Base-by-base conservation (phyloP, 2,113 vertebrate genomes). In the Carassius carassius region DNA sequence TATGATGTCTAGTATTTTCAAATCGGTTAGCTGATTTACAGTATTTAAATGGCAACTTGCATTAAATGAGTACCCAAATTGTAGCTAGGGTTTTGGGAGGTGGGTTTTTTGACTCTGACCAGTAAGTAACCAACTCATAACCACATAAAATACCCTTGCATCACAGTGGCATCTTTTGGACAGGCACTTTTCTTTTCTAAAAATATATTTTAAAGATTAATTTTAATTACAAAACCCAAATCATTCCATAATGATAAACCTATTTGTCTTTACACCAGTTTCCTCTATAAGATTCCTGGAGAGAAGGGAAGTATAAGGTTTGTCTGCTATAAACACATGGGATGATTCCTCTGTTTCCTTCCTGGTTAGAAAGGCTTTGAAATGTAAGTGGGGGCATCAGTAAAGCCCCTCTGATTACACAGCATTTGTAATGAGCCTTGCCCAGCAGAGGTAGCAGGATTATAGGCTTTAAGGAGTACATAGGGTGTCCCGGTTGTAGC, bases 401-500 rank as follows among this genome's bases (percentile, higher is more conserved):
- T 84, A 86, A 79, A 44, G 86, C 70, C 47, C 67, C 62, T 35
- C 44, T 85, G 78, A 86, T 84, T 86, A 85, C 65, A 62, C 77
- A 44, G 19, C 76, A 29, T 73, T 73, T 35, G 82, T 83, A 81
- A 90, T 86, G 37, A 80, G 60, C 67, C 83, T 47, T 51, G 60
- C 44, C 58, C n/a, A 37, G 69, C 25, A 67, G 44, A 67, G 63
- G 49, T 63, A 32, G 65, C 32, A 9, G 67, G 82, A 78, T 86
- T 81, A 82, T 29, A 51, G 78, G 62, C 63, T 79, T 85, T 79
- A 49, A 17, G 54, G 69, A 70, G 60, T 81, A 85, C 82, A 63
- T 62, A 63, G 81, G 72, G 12, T 70, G 41, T 29, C 77, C 41
- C 11, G 41, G 32, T 74, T 25, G 17, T 37, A 54, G 76, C 35